Percentiles rank a stretch among this genome's conserved stretches.
phyloP scores from a whole-genome alignment of 2,888 invertebrate species.

The Melinaea marsaeus region DNA sequence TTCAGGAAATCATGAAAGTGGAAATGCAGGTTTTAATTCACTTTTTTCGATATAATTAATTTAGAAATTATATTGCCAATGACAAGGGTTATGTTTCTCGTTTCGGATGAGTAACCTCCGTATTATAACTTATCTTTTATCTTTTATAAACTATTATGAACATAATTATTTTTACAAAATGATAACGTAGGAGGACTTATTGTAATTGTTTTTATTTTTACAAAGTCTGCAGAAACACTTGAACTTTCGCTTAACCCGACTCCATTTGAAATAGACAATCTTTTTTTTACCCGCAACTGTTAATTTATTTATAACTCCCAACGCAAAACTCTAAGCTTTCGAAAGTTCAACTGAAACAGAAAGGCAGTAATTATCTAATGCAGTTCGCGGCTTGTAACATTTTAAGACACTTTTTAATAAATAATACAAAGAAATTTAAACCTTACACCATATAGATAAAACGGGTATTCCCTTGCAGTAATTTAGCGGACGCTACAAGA shows the following conservation, averaged over 20 bases:
- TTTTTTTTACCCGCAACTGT: background rate
- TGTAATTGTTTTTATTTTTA: too few species aligned
- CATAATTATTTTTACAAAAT: too few species aligned
- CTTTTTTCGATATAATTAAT: too few species aligned
- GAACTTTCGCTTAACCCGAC: background rate
- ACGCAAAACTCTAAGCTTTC: slow-evolving; percentile 7
- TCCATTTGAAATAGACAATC: background rate
- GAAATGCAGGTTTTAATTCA: too few species aligned
- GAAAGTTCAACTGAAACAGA: slow-evolving; percentile 17
- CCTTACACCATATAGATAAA: slow-evolving; percentile 7
- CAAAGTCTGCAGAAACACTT: too few species aligned
- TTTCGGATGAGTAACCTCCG: too few species aligned
- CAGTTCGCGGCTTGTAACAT: slow-evolving; percentile 19
- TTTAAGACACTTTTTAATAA: slow-evolving; percentile 9
- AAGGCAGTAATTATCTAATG: slow-evolving; percentile 25
- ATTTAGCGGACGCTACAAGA: slow-evolving; percentile 13
- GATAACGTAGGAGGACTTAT: too few species aligned
- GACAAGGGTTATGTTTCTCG: too few species aligned
- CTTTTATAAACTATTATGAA: too few species aligned
- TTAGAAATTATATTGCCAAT: too few species aligned
- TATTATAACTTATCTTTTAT: too few species aligned
- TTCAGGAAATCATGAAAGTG: too few species aligned
- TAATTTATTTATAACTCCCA: background rate
- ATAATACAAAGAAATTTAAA: slow-evolving; percentile 6
- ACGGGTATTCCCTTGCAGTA: slow-evolving; percentile 9